Evolutionary conservation across 2,888 invertebrate genomes (phyloP).

Genomic region (Dichetophora obliterata): DNA sequence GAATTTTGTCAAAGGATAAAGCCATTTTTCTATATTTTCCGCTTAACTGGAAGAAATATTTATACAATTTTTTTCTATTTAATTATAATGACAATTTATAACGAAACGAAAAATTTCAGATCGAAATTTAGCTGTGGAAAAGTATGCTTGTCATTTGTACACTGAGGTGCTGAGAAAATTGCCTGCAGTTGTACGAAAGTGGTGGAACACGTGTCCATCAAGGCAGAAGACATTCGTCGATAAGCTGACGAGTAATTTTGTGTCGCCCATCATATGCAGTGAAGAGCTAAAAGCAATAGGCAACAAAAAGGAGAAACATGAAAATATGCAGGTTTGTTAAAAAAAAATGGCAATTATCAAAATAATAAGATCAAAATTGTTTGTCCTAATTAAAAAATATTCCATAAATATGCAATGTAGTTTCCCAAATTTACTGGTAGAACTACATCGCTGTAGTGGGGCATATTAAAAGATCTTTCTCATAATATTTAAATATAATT

Average conservation of each 20-base stretch:
- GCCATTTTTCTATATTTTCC: conserved; percentile 40
- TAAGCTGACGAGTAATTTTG: conserved; percentile 76
- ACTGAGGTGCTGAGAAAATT: conserved; percentile 75
- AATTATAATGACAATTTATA: conserved; percentile 14
- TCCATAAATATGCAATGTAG: no score
- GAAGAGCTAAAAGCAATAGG: conserved; percentile 76
- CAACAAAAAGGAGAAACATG: conserved; percentile 72
- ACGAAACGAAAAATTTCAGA: conserved; percentile 49
- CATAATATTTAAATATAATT: no score
- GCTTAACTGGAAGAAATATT: conserved; percentile 42
- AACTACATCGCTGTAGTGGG: no score
- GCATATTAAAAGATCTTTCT: no score
- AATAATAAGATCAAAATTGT: no score
- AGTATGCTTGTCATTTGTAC: conserved; percentile 77
- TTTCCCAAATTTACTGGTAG: no score
- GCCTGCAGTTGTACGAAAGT: conserved; percentile 81
- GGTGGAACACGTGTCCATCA: conserved; percentile 80
- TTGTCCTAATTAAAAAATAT: no score
- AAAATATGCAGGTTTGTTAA: conserved; percentile 75
- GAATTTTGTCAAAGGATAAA: conserved; percentile 52
- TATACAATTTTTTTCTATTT: conserved; percentile 28
- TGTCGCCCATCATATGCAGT: conserved; percentile 77
- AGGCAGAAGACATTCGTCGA: conserved; percentile 78
- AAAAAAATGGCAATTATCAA: not conserved
- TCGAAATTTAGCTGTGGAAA: conserved; percentile 59